Percentiles rank a stretch among this genome's conserved stretches.
Evolutionary conservation across 2,797 vertebrate genomes (phyloP).

Genomic region (Botia almorhae): DNA sequence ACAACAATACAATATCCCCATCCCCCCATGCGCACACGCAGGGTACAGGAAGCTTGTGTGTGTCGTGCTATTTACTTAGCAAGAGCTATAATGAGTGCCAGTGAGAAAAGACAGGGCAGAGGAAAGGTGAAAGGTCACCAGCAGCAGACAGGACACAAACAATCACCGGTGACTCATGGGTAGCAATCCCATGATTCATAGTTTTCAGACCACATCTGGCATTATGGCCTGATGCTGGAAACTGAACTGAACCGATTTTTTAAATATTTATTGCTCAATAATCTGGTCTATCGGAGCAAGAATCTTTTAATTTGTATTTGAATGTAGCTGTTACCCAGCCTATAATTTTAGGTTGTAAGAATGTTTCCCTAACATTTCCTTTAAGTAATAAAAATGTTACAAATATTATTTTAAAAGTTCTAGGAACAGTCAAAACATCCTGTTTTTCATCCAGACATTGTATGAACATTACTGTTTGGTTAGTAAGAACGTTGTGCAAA

Average conservation of each 20-base stretch:
- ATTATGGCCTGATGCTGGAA: background rate
- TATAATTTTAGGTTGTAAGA: too few relatives aligned
- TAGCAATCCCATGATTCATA: slow-evolving; percentile 33
- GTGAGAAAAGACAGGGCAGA: slow-evolving; percentile 42
- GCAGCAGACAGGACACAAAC: slow-evolving; percentile 38
- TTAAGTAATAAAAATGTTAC: too few relatives aligned
- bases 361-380: too few relatives aligned
- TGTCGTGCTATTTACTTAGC: slow-evolving; percentile 33
- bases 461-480: too few relatives aligned
- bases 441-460: too few relatives aligned
- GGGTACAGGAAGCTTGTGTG: slow-evolving; percentile 45
- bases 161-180: slow-evolving; percentile 38
- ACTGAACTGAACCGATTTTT: background rate
- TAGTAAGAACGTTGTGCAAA: too few relatives aligned
- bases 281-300: background rate
- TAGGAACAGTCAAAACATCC: too few relatives aligned
- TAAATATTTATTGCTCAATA: background rate
- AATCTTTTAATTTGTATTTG: background rate
- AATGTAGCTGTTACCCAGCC: background rate
- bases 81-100: slow-evolving; percentile 24
- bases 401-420: too few relatives aligned
- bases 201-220: slow-evolving; percentile 9
- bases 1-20: slow-evolving; percentile 46
- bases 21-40: slow-evolving; percentile 14
- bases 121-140: slow-evolving; percentile 37